Evolutionary conservation across 2,113 vertebrate genomes (phyloP).

Genomic region (Pluvianellus socialis): DNA sequence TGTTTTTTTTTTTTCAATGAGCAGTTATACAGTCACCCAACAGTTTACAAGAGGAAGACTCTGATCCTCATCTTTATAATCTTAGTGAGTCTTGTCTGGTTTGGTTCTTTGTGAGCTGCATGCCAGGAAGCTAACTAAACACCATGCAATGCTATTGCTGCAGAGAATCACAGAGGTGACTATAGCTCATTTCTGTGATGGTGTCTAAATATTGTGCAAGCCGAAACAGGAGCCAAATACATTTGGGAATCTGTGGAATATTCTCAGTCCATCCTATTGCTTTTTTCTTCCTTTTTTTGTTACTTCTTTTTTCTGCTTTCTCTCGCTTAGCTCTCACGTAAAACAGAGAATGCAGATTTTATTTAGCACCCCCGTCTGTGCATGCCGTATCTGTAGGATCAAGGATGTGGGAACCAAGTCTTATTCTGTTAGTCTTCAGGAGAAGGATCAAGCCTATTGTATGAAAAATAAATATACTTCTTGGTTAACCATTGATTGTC

Average conservation of each 20-base stretch:
- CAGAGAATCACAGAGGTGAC: background rate
- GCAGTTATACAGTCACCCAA: background rate
- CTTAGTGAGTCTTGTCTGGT: background rate
- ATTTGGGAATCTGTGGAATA: background rate
- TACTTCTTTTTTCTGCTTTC: background rate
- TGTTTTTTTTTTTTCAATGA: background rate
- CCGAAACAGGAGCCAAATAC: background rate
- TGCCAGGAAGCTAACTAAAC: background rate
- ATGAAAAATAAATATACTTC: background rate
- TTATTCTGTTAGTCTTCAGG: background rate
- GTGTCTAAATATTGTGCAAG: background rate
- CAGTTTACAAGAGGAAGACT: background rate
- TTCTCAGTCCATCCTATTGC: background rate
- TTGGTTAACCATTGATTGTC: background rate
- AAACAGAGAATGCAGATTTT: background rate
- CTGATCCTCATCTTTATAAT: background rate
- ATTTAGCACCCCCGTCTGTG: background rate
- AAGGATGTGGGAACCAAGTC: background rate
- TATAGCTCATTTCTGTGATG: background rate
- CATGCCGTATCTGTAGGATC: background rate
- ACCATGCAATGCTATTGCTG: accelerated
- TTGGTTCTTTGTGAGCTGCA: background rate
- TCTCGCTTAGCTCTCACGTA: background rate
- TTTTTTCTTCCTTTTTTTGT: background rate
- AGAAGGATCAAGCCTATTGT: background rate